phyloP scores from a whole-genome alignment of 2,797 vertebrate genomes.

The Enteromius treurensis region DNA sequence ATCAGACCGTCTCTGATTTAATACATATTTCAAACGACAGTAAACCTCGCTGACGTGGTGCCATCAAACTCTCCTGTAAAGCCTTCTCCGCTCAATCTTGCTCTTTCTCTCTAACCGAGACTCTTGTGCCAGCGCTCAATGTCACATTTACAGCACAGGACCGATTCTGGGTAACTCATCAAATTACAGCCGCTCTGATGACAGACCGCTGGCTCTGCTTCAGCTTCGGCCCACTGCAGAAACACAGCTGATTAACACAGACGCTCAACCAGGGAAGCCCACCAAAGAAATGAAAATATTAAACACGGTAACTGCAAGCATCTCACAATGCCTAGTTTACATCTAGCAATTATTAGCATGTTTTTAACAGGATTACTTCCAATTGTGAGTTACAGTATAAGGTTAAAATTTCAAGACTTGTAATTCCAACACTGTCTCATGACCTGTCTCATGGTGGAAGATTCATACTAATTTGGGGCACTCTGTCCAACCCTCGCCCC shows the following conservation, averaged over 20 bases:
- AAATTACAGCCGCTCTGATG: conserved; percentile 30
- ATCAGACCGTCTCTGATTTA: conserved; percentile 18
- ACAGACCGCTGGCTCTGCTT: conserved; percentile 35
- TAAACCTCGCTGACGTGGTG: conserved; percentile 23
- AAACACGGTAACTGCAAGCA: neutral
- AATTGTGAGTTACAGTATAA: neutral
- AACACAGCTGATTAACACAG: conserved; percentile 44
- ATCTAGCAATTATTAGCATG: neutral
- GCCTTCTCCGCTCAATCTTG: conserved; percentile 10
- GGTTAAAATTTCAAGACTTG: neutral
- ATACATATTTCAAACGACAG: conserved; percentile 26
- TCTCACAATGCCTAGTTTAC: neutral
- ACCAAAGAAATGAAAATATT: neutral
- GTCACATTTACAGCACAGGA: conserved; percentile 47
- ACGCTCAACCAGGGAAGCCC: conserved; percentile 2
- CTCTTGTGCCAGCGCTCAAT: conserved; percentile 33
- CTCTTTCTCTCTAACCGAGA: conserved; percentile 17
- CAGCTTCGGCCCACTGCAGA: neutral
- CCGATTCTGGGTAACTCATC: conserved; percentile 37
- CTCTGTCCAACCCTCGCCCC: too few relatives aligned
- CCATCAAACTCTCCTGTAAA: conserved; percentile 33
- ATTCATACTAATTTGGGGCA: too few relatives aligned
- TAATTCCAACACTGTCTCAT: too few relatives aligned
- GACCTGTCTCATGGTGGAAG: too few relatives aligned
- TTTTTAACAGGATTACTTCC: neutral